Percentiles rank a stretch among this genome's conserved stretches.
These are phyloP conservation scores for Chondrilla cf. caribensis DNA, from an alignment of 37 sponge, comb jelly and placozoan species.

Conservation along the genomic window DNA sequence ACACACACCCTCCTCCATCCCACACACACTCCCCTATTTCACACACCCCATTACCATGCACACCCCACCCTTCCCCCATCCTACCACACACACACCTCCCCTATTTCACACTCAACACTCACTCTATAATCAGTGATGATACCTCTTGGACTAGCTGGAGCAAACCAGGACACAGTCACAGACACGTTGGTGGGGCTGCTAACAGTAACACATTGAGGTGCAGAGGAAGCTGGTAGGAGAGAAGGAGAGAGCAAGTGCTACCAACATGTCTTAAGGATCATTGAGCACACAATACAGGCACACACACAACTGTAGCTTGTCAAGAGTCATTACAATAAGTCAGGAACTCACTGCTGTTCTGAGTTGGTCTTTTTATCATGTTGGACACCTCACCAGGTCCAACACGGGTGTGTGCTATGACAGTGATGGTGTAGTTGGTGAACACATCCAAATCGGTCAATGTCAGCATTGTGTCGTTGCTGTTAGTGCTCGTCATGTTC, in stretches of 20 bases:
- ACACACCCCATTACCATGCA: too few species aligned
- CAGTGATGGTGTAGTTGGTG: constrained; percentile 29
- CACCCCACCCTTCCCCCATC: too few species aligned
- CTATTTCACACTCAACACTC: constrained; percentile 1
- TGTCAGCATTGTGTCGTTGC: not conserved
- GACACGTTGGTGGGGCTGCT: not conserved
- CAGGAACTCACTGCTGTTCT: constrained; percentile 39
- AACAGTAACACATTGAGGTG: constrained; percentile 26
- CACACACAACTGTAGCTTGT: too few species aligned
- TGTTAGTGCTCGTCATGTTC: not conserved
- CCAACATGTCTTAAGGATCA: too few species aligned
- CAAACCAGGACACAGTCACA: constrained; percentile 30
- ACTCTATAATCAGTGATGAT: constrained; percentile 50
- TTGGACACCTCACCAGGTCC: constrained; percentile 14
- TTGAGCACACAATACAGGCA: not conserved
- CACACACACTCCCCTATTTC: too few species aligned
- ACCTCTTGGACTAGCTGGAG: constrained; percentile 52
- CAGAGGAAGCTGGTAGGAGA: constrained; percentile 27
- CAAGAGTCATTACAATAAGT: too few species aligned
- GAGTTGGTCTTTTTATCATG: not conserved
- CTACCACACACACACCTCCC: too few species aligned
- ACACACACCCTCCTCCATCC: too few species aligned
- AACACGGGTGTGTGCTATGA: constrained; percentile 32
- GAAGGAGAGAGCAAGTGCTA: not conserved
- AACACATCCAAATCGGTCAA: constrained; percentile 6